Percentiles rank a stretch among this genome's conserved stretches.
Evolutionary conservation across 2,888 invertebrate species (phyloP).

Genomic region (Proisotoma minuta): DNA sequence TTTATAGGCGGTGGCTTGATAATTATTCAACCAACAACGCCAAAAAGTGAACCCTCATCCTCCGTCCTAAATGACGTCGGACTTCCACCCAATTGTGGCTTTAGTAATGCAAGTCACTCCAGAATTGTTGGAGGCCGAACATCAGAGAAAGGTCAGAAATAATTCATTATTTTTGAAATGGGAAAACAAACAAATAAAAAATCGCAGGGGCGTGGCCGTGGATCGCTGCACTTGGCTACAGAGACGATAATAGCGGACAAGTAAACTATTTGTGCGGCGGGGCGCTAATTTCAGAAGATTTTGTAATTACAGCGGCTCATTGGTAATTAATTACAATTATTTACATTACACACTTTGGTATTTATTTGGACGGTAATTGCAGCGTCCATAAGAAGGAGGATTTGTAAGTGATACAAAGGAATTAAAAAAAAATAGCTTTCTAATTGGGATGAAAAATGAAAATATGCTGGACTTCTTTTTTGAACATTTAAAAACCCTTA

Average conservation of each 20-base stretch:
- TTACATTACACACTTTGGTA: too few relatives aligned
- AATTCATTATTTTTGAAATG: background rate
- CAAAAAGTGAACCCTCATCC: background rate
- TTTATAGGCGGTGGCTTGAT: constrained; percentile 11
- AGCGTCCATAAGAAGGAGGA: constrained; percentile 60
- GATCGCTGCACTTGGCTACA: constrained; percentile 70
- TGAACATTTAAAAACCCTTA: too few relatives aligned
- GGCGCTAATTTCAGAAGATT: constrained; percentile 61
- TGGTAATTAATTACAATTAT: too few relatives aligned
- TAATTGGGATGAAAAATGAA: too few relatives aligned
- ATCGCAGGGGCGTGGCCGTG: constrained; percentile 72
- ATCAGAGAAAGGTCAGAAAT: constrained; percentile 34
- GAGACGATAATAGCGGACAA: constrained; percentile 48
- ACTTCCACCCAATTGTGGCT: constrained; percentile 58
- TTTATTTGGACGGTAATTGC: too few relatives aligned
- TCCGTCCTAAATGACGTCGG: constrained; percentile 18
- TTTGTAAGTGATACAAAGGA: constrained; percentile 55
- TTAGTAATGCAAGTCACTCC: constrained; percentile 55
- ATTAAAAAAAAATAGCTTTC: background rate
- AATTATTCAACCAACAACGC: constrained; percentile 1
- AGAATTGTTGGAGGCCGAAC: constrained; percentile 42
- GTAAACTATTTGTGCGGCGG: constrained; percentile 61
- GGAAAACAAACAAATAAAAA: background rate
- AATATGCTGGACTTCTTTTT: too few relatives aligned
- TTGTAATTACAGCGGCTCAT: constrained; percentile 74